Base-by-base conservation (phyloP, 2,888 invertebrate species). In the Pristionchus mayeri region DNA sequence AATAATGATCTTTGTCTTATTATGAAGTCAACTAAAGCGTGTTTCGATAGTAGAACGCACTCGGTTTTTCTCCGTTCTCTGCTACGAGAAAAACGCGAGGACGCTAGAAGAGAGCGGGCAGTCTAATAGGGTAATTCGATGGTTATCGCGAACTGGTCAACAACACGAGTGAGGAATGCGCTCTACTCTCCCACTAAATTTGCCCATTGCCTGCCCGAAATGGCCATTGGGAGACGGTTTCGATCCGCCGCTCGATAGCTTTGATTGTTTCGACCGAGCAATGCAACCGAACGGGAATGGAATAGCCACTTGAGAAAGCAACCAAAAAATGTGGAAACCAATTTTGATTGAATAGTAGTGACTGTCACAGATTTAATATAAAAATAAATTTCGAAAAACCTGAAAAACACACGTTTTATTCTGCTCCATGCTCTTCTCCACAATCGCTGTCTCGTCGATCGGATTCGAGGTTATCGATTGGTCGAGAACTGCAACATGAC, bases 381-480 rank as follows among this genome's bases (percentile, higher is more conserved):
- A 44, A 44, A 9, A 6, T 44, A 13, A 44, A 44, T 16, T 18
- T 54, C 21, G 21, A 54, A 27, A 63, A 34, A 30, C 34, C 16
- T 16, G 1, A 37, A 76, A 24, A 34, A 54, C 80, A 57, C 40
- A 80, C 80, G 27, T 54, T n/a, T 50, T 44, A 13, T 37, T 27
- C 48, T 48, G 44, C 27, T 79, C 52, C 71, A 75, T 84, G 75
- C 40, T 84, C 84, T 54, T 84, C 52, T 71, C 75, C 1, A 84
- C 54, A n/a, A 84, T 84, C 2, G 87, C 85, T 7, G 87, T 86
- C 67, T 89, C 89, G 86, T 89, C 89, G 37, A 87, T 86, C 24
- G 89, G 88, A 81, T 89, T 87, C 2, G 88, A 88, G 11, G 87
- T 86, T 40, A 88, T 84, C 34, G 88, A 88, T 52, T 89, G 88